Percentiles rank a stretch among this genome's conserved stretches.
phyloP scores from a whole-genome alignment of 1,140 invertebrate genomes.

The Diorhabda carinulata region DNA sequence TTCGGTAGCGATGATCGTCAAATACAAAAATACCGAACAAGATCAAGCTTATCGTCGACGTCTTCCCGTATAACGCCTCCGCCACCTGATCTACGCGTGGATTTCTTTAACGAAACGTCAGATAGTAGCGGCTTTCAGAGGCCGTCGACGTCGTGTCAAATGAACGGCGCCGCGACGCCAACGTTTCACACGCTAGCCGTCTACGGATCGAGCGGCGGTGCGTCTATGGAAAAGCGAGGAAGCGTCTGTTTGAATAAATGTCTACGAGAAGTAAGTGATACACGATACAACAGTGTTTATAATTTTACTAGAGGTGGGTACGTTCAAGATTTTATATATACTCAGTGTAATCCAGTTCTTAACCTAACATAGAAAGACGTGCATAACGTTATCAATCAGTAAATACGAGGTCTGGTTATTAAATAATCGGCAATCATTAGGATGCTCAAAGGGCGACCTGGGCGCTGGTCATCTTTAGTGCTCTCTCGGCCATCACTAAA shows the following conservation, averaged over 20 bases:
- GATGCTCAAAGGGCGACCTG: too few species aligned
- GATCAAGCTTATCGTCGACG: conserved; percentile 34
- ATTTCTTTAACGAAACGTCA: conserved; percentile 56
- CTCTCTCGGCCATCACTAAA: too few species aligned
- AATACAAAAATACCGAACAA: conserved; percentile 40
- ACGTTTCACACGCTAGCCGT: conserved; percentile 20
- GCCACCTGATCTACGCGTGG: conserved; percentile 56
- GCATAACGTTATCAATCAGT: too few species aligned
- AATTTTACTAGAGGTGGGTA: not conserved
- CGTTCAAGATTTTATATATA: not conserved
- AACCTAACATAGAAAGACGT: too few species aligned
- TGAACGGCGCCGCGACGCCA: conserved; percentile 25
- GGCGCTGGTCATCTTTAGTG: too few species aligned
- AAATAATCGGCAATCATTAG: too few species aligned
- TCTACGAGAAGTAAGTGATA: conserved; percentile 37
- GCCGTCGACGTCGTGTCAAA: conserved; percentile 10
- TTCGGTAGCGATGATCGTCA: conserved; percentile 49
- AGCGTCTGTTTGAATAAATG: conserved; percentile 49
- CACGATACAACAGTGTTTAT: not conserved
- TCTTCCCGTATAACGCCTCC: conserved; percentile 51
- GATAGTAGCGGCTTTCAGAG: conserved; percentile 22
- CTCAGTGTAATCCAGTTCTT: too few species aligned
- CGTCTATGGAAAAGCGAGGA: conserved; percentile 43
- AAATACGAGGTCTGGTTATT: too few species aligned
- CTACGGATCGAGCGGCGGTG: conserved; percentile 15